A percentile compares a stretch with the other conserved stretches of the same genome.
phyloP scores from a whole-genome alignment of 2,797 vertebrate species.

The Tenualosa thibaudeaui region DNA sequence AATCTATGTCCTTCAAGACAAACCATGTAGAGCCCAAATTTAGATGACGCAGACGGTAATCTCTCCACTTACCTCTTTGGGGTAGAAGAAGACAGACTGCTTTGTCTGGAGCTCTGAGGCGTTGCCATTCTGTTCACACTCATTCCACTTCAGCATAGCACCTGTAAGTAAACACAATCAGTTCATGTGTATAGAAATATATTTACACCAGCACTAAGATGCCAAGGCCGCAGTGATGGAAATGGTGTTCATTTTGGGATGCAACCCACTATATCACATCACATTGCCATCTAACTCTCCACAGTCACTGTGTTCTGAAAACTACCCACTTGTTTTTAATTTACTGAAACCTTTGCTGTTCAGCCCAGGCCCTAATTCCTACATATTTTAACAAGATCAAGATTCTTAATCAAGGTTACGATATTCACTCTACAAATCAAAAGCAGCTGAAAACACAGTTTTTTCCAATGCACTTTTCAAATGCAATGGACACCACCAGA shows the following conservation, averaged over 20 bases:
- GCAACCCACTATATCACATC: neutral
- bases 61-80: constrained; percentile 68
- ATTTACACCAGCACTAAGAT: neutral
- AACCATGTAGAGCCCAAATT: neutral
- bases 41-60: neutral
- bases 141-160: constrained; percentile 60
- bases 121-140: constrained; percentile 62
- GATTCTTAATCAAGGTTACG: neutral
- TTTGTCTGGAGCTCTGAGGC: constrained; percentile 66
- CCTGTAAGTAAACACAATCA: constrained; percentile 56
- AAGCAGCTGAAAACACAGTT: neutral
- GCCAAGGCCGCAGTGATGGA: neutral
- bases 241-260: neutral
- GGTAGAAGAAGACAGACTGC: constrained; percentile 71
- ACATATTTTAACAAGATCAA: neutral
- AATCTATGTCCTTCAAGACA: neutral
- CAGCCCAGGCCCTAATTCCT: neutral
- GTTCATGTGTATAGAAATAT: neutral
- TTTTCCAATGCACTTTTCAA: neutral
- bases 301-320: neutral
- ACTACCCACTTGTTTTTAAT: neutral
- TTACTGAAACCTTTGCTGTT: neutral
- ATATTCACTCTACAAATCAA: neutral
- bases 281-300: neutral
- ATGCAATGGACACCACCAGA: neutral